phyloP scores from a whole-genome alignment of 2,888 invertebrate genomes.

The Portevinia maculata region DNA sequence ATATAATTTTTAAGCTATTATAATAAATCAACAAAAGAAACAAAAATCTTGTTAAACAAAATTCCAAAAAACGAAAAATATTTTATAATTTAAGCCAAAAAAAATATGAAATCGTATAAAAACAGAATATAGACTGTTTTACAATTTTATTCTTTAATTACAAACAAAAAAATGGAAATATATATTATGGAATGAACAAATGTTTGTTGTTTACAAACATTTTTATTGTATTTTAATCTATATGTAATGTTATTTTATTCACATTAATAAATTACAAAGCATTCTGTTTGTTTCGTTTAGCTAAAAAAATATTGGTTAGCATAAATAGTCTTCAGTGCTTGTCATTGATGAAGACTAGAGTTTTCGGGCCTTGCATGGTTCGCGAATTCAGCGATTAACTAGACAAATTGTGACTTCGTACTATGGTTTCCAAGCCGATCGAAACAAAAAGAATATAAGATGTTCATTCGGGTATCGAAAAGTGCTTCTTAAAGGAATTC shows the following conservation, averaged over 20 bases:
- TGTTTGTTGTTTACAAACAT: conserved; percentile 74
- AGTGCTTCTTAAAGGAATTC: too few species aligned
- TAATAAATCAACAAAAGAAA: conserved; percentile 14
- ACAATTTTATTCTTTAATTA: conserved; percentile 71
- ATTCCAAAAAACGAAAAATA: conserved; percentile 22
- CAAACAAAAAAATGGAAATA: conserved; percentile 57
- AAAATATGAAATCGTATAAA: conserved; percentile 54
- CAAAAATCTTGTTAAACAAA: conserved; percentile 21
- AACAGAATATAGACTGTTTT: conserved; percentile 75
- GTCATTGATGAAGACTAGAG: too few species aligned
- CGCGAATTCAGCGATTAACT: too few species aligned
- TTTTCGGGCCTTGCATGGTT: too few species aligned
- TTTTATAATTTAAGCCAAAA: conserved; percentile 44
- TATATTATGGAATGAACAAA: conserved; percentile 70
- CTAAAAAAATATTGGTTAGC: too few species aligned
- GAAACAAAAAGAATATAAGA: too few species aligned
- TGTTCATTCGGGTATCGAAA: too few species aligned
- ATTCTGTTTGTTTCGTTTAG: conserved; percentile 39
- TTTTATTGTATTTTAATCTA: conserved; percentile 74
- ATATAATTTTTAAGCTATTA: conserved; percentile 28
- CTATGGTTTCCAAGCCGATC: too few species aligned
- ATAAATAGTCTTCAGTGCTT: too few species aligned
- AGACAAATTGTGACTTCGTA: not conserved
- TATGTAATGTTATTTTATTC: conserved; percentile 75
- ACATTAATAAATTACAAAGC: conserved; percentile 74